Base-by-base conservation (phyloP, 2,797 vertebrate species). In the Microhierax caerulescens region DNA sequence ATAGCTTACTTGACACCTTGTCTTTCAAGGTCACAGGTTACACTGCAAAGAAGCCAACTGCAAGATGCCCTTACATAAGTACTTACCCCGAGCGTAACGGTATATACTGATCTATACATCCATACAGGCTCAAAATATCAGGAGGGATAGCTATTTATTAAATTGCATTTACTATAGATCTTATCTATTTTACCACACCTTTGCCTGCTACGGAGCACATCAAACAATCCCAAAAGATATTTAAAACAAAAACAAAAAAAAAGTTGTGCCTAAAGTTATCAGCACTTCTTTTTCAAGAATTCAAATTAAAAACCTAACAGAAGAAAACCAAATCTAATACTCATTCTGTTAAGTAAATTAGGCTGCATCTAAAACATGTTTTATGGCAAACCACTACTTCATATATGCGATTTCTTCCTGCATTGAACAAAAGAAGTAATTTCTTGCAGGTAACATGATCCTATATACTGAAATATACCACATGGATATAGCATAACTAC, bases 1-100 rank as follows among this genome's bases (percentile, higher is more conserved):
- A 15, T 21, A 95, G 76, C 37, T 74, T 67, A 65, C 54, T 30
- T 11, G 67, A 63, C 87, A 90, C 91, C 78, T 91, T 70, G 68
- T 63, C 36, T 86, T 53, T 85, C 94, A 96, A 95, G 92, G 88
- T 88, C 87, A 96, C 85, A 65, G 25, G 81, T 93, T 74, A 50
- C n/a, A 23, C 65, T n/a, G 59, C 64, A 87, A 85, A 86, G 92
- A 53, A 56, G 68, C 32, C 77, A 86, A n/a, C 28, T 61, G 30
- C 65, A 34, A 50, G 32, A 17, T 28, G 61, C 25, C 15, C 14
- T 65, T 21, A 60, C 10, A 20, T 20, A 67, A 0, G 5, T 8
- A 4, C 30, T n/a, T 8, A 17, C 16, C 17, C 18, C 27, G 34
- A 18, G 30, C 0, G 0, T 13, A 60, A 34, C 0, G 28, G 22